A percentile compares a stretch with the other conserved stretches of the same genome.
phyloP scores from a whole-genome alignment of 1,140 invertebrate species.

The Psilanteris sp. region DNA sequence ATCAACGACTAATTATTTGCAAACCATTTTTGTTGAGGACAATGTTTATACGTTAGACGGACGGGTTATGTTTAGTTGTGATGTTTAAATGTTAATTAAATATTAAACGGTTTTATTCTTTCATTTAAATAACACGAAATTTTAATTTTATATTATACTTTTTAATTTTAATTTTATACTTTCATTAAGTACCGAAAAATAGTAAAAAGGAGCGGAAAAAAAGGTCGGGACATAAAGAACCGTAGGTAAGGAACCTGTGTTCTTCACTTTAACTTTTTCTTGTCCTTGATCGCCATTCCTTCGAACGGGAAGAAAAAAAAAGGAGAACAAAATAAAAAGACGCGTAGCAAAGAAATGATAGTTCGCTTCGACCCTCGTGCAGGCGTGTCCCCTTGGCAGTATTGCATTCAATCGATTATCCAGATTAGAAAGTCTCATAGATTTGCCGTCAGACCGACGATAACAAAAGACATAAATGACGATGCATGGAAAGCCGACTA shows the following conservation, averaged over 20 bases:
- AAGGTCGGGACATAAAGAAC: too few species aligned
- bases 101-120: too few species aligned
- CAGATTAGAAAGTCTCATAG: conserved; percentile 53
- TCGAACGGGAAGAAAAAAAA: conserved; percentile 51
- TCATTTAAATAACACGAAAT: too few species aligned
- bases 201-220: too few species aligned
- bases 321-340: conserved; percentile 55
- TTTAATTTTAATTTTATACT: too few species aligned
- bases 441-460: conserved; percentile 18
- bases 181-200: too few species aligned
- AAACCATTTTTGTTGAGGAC: too few species aligned
- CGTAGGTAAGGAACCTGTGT: conserved; percentile 12
- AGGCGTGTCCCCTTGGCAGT: conserved; percentile 8
- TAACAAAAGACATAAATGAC: conserved; percentile 18
- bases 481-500: conserved; percentile 14
- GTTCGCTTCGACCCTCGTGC: conserved; percentile 41
- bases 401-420: conserved; percentile 60
- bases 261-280: conserved; percentile 66
- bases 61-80: too few species aligned
- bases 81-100: too few species aligned
- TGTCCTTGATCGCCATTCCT: conserved; percentile 65
- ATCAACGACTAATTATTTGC: too few species aligned
- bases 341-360: conserved; percentile 44
- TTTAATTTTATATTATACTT: too few species aligned
- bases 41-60: too few species aligned